Percentiles rank a stretch among this genome's conserved stretches.
Evolutionary conservation across 2,797 vertebrate genomes (phyloP).

Genomic region (Diplodus puntazzo): DNA sequence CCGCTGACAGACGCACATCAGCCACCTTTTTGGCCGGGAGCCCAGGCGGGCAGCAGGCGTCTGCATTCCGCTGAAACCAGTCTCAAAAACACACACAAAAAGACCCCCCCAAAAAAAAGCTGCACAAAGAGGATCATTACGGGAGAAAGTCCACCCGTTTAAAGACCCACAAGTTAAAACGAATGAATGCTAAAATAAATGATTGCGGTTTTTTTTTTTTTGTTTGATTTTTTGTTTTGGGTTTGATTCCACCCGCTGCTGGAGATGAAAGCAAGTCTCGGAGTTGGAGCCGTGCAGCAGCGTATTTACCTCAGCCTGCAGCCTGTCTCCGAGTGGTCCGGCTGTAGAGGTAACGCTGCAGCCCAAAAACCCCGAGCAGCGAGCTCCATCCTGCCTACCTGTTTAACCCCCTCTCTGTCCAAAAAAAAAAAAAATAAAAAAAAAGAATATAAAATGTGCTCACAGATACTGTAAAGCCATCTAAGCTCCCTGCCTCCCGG

Average conservation of each 20-base stretch:
- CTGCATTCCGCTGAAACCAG: conserved; percentile 80
- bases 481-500: conserved; percentile 46
- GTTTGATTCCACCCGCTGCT: conserved; percentile 4
- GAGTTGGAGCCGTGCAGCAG: conserved; percentile 37
- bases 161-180: conserved; percentile 1
- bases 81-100: conserved; percentile 43
- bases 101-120: conserved; percentile 19
- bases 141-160: conserved; percentile 52
- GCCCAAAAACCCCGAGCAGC: conserved; percentile 39
- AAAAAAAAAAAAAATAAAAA: conserved; percentile 8
- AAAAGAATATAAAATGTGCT: conserved; percentile 27
- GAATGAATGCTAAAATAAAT: too few relatives aligned
- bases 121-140: conserved; percentile 80
- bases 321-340: conserved; percentile 47
- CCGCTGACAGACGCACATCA: conserved; percentile 77
- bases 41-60: conserved; percentile 80
- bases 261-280: conserved; percentile 50
- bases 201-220: too few relatives aligned
- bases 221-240: too few relatives aligned
- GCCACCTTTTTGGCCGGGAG: conserved; percentile 81
- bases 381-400: conserved; percentile 67
- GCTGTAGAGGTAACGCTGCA: conserved; percentile 57
- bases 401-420: conserved; percentile 57
- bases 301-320: conserved; percentile 48
- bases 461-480: conserved; percentile 65